Base-by-base conservation (phyloP, 2,797 vertebrate species). In the Nasua narica region DNA sequence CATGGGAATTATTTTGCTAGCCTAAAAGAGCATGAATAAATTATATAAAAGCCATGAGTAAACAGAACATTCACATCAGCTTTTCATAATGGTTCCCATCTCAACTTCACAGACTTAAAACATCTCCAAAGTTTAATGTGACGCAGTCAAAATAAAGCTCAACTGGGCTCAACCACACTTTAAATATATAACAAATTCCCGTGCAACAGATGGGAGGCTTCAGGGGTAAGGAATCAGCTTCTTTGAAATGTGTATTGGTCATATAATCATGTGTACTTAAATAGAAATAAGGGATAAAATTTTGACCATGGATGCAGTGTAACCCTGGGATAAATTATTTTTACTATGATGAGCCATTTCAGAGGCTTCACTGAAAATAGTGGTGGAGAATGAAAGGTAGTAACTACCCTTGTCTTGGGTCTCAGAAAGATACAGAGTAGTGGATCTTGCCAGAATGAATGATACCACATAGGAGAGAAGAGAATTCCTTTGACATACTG, bases 1-100 rank as follows among this genome's bases (percentile, higher is more conserved):
- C 95, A 0, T 0, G 43, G 87, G 77, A 97, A 97, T 97, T 18
- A 84, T 97, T 98, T 97, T 95, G 50, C 94, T 97, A 91, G 72
- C 92, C 81, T 97, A 94, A 96, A 93, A 90, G 94, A 97, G 16
- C 94, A 97, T 92, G 86, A 98, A 98, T 96, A 98, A 98, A 98
- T 95, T 43, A 98, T 97, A 91, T 18, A 48, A 97, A 98, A 96
- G 91, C 2, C 16, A 95, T 29, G 70, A 67, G 11, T 91, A 98
- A 98, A 94, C 86, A 97, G 67, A 95, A 65, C 3, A 7, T 67
- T 97, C 94, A 87, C 56, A 16, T 95, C 92, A 96, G 84, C 76
- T 96, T 97, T 96, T 93, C 91, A 90, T 74, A 67, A 78, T 21
- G 1, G 65, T 43, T 97, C 70, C 91, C 92, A 79, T 69, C 83